phyloP scores from a whole-genome alignment of 2,888 invertebrate genomes.

The Oegoconia quadripuncta region DNA sequence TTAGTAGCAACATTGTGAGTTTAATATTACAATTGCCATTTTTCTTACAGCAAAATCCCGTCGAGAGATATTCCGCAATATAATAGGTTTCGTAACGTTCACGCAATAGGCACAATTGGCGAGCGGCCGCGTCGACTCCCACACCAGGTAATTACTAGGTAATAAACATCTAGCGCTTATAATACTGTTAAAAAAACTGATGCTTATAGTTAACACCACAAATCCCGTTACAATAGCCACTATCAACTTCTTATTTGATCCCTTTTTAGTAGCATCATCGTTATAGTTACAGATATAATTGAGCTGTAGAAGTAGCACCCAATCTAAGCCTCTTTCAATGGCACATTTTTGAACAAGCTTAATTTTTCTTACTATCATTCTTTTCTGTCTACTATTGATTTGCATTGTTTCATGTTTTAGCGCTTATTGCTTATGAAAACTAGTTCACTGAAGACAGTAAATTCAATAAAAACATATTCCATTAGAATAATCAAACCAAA shows the following conservation, averaged over 20 bases:
- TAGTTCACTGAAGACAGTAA: background rate
- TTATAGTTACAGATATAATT: conserved; percentile 43
- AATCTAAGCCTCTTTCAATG: conserved; percentile 42
- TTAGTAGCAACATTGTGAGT: conserved; percentile 13
- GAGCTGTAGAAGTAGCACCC: conserved; percentile 37
- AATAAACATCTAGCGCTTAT: conserved; percentile 85
- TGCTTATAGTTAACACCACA: conserved; percentile 39
- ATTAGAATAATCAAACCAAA: no score
- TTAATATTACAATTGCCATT: background rate
- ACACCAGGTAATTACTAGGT: conserved; percentile 90
- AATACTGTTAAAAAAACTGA: conserved; percentile 47
- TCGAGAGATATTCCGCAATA: conserved; percentile 83
- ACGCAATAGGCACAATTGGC: conserved; percentile 89
- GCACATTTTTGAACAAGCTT: conserved; percentile 46
- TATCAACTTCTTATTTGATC: conserved; percentile 37
- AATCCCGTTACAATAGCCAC: conserved; percentile 33
- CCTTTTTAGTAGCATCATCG: conserved; percentile 30
- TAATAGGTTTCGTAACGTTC: conserved; percentile 82
- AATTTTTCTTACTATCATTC: conserved; percentile 29
- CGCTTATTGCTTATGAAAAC: background rate
- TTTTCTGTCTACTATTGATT: conserved; percentile 23
- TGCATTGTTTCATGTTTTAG: conserved; percentile 18
- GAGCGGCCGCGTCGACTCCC: conserved; percentile 92
- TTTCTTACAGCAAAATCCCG: conserved; percentile 80
- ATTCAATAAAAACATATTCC: conserved; percentile 4